Conservation (phyloP, 2,797 vertebrate species). For the Salarias fasciatus region DNA sequence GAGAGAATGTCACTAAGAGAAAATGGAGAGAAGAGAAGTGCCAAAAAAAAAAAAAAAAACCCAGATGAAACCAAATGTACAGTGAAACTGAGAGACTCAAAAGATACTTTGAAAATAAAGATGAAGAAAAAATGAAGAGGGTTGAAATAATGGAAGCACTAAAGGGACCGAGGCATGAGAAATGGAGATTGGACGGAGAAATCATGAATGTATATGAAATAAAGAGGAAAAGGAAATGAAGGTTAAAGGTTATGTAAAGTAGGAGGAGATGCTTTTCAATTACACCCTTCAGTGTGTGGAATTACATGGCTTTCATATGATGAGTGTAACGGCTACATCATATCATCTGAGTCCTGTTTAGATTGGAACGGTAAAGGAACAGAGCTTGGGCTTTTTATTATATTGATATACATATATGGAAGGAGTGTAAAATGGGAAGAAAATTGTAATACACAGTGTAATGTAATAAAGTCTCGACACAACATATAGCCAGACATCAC, state of each 20-base stretch:
- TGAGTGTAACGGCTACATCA: neutral
- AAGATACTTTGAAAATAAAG: slow-evolving; percentile 58
- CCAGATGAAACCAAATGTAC: slow-evolving; percentile 51
- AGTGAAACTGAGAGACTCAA: slow-evolving; percentile 36
- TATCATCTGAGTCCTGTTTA: neutral
- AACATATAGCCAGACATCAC: neutral
- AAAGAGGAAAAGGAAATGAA: slow-evolving; percentile 27
- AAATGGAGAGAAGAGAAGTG: slow-evolving; percentile 43
- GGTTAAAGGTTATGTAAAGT: neutral
- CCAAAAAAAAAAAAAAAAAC: slow-evolving; percentile 33
- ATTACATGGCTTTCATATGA: too few species aligned
- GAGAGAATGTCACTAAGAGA: slow-evolving; percentile 40
- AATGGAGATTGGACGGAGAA: too few species aligned
- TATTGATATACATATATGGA: too few species aligned
- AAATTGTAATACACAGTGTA: neutral
- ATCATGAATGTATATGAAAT: slow-evolving; percentile 16
- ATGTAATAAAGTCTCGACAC: too few species aligned
- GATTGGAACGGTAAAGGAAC: neutral
- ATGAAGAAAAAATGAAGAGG: slow-evolving; percentile 47
- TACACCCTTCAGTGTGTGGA: too few species aligned
- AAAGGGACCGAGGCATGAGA: too few species aligned
- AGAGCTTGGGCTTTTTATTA: neutral
- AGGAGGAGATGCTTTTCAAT: neutral
- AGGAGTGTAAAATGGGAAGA: neutral
- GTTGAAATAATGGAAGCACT: slow-evolving; percentile 37